phyloP scores from a whole-genome alignment of 2,888 invertebrate genomes.

The Drosophila eohydei region DNA sequence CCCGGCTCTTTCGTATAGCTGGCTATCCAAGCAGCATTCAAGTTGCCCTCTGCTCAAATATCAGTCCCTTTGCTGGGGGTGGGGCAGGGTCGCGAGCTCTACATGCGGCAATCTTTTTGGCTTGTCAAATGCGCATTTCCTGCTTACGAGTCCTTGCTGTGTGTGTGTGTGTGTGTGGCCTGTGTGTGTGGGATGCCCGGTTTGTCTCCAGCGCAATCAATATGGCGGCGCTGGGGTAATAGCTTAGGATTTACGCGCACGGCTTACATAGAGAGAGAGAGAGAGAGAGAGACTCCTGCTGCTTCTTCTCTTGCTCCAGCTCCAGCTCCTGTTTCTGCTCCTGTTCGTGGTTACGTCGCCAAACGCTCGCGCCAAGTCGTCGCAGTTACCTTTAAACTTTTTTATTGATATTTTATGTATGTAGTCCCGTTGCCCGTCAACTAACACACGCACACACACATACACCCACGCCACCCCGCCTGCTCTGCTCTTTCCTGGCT shows the following conservation, averaged over 20 bases:
- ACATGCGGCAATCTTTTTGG: slow-evolving; percentile 77
- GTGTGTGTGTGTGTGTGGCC: slow-evolving; percentile 11
- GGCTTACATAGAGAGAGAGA: slow-evolving; percentile 45
- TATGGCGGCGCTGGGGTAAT: slow-evolving; percentile 76
- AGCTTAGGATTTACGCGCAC: slow-evolving; percentile 77
- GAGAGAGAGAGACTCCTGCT: slow-evolving; percentile 1
- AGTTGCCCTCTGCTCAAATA: slow-evolving; percentile 60
- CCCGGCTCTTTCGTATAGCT: slow-evolving; percentile 1
- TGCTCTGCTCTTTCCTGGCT: background rate
- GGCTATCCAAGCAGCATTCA: slow-evolving; percentile 45
- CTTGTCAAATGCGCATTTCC: slow-evolving; percentile 80
- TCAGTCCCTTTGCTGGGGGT: slow-evolving; percentile 65
- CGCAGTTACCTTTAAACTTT: slow-evolving; percentile 77
- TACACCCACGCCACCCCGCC: background rate
- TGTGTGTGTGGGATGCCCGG: slow-evolving; percentile 46
- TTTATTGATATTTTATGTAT: slow-evolving; percentile 79
- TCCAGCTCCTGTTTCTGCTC: slow-evolving; percentile 1
- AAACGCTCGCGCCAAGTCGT: slow-evolving; percentile 51
- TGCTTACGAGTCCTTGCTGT: slow-evolving; percentile 64
- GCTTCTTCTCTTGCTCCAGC: slow-evolving; percentile 4
- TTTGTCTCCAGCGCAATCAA: slow-evolving; percentile 77
- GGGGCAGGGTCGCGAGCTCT: slow-evolving; percentile 6
- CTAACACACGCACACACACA: background rate
- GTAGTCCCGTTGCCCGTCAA: slow-evolving; percentile 38
- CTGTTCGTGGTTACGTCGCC: slow-evolving; percentile 52